Conservation (phyloP, 2,113 vertebrate species). For the Chloebia gouldiae region DNA sequence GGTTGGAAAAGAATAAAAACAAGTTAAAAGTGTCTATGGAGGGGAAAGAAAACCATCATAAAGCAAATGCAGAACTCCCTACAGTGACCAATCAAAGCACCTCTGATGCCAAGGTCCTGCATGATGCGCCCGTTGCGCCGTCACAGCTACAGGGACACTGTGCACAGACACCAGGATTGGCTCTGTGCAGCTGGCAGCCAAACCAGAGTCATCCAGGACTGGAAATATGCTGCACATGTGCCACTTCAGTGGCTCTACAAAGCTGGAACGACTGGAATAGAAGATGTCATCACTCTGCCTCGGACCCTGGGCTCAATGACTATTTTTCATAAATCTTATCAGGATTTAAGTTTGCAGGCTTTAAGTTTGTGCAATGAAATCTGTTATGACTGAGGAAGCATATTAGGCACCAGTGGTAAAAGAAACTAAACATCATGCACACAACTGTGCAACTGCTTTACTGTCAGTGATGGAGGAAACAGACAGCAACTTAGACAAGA, state of each 20-base stretch:
- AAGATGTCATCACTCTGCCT: background rate
- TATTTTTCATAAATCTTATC: background rate
- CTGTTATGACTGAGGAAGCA: background rate
- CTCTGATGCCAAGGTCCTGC: background rate
- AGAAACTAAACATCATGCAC: constrained; percentile 19
- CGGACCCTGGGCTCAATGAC: background rate
- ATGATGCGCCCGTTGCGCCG: fast-evolving
- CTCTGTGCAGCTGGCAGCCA: background rate
- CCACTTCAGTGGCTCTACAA: background rate
- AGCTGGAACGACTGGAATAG: background rate
- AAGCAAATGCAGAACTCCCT: background rate
- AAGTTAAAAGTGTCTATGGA: background rate
- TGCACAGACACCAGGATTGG: background rate
- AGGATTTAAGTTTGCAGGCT: background rate
- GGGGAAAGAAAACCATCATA: background rate
- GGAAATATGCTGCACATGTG: background rate
- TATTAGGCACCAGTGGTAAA: background rate
- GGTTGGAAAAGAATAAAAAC: background rate
- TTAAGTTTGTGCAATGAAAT: background rate
- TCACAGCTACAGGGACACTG: background rate
- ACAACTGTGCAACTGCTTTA: background rate
- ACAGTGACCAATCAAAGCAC: background rate
- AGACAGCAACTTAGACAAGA: background rate
- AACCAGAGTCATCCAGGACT: background rate
- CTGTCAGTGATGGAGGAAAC: background rate